Base-by-base conservation (phyloP, 1,140 invertebrate species). In the Bombus difficillimus region DNA sequence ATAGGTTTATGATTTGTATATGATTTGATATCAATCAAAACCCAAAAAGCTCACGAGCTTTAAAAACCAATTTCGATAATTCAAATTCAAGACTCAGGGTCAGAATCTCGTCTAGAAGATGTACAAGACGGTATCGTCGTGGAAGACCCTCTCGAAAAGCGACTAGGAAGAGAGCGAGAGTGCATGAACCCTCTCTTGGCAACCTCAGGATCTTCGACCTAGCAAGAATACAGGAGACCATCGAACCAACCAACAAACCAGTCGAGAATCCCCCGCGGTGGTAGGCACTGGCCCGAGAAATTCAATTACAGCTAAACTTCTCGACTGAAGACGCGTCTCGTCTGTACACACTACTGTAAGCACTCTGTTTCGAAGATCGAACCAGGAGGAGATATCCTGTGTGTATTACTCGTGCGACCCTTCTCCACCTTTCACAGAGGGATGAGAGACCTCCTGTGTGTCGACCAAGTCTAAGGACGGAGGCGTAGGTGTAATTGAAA, bases 241-340 rank as follows among this genome's bases (percentile, higher is more conserved):
- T 64, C 59, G 37, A 78, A 78, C 32, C 83, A 62, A 85, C 37
- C 82, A 89, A 83, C 89, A 85, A 89, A 86, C 90, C 92, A 91
- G 86, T 92, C 91, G 92, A 88, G 89, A 89, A 92, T 92, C 92
- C 93, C 91, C 91, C 90, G 88, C 90, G 91, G 92, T 92, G 90
- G 89, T 91, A 94, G 93, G 93, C 93, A 94, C 92, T 94, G 93
- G 93, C 92, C 93, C 93, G 93, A 94, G 93, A 94, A 94, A 94
- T 94, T 94, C 93, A 94, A 94, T 94, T 94, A 94, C 93, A 93
- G 92, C 93, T 93, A 93, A 93, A 94, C 93, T 94, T 94, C 94
- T 94, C 91, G 90, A 92, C 89, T 86, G 92, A 93, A 93, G 92
- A 93, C 92, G 86, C 88, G 88, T 79, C 87, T 86, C 80, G 85